These are phyloP conservation scores for Orius insidiosus DNA, from an alignment of 1,140 invertebrate genomes.

Conservation along the genomic window DNA sequence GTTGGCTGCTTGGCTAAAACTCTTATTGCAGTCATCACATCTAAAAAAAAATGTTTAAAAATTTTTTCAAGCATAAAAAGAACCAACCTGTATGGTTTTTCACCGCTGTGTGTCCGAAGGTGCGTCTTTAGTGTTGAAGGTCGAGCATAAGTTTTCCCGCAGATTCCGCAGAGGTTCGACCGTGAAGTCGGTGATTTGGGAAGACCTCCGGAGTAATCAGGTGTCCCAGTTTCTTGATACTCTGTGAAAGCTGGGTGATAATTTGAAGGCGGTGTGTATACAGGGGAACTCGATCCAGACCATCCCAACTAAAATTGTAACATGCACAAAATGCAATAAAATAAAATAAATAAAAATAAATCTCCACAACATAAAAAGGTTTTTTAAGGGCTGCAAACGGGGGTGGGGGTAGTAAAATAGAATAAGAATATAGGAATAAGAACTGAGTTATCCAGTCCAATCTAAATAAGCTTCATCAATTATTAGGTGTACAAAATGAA, in stretches of 20 bases:
- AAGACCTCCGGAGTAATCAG: constrained; percentile 1
- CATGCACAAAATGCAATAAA: too few relatives aligned
- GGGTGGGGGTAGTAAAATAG: too few relatives aligned
- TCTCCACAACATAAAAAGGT: too few relatives aligned
- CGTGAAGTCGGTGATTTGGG: constrained; percentile 31
- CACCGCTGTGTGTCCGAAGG: constrained; percentile 86
- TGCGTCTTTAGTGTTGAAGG: constrained; percentile 94
- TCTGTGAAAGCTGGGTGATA: constrained; percentile 9
- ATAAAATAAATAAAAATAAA: too few relatives aligned
- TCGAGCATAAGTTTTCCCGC: constrained; percentile 87
- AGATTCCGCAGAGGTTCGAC: constrained; percentile 77
- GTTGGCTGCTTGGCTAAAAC: constrained; percentile 49
- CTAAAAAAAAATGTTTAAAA: constrained; percentile 32
- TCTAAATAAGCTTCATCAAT: too few relatives aligned
- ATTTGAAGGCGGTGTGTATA: constrained; percentile 1
- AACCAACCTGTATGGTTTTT: constrained; percentile 60
- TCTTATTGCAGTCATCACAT: constrained; percentile 56
- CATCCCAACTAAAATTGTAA: background rate
- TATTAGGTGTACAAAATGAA: too few relatives aligned
- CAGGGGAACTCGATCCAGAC: constrained; percentile 1
- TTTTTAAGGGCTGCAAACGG: too few relatives aligned
- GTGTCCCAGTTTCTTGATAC: constrained; percentile 9
- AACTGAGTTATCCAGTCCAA: too few relatives aligned
- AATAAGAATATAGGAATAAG: too few relatives aligned
- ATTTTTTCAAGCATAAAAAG: too few relatives aligned